These are phyloP conservation scores for Silurus aristotelis DNA, from an alignment of 2,797 vertebrate species.

Conservation along the genomic window DNA sequence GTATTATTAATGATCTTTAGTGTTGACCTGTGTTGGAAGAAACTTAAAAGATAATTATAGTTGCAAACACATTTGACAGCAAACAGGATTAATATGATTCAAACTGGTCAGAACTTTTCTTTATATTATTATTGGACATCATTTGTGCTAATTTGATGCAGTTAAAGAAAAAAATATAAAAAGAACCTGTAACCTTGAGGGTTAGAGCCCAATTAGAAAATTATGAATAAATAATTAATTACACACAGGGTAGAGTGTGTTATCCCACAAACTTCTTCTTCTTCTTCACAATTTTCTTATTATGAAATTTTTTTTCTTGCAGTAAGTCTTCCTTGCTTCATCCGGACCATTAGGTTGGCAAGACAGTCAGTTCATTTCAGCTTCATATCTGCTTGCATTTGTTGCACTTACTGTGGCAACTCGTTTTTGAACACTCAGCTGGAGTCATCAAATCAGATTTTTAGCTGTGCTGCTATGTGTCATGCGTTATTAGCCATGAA, in stretches of 20 bases:
- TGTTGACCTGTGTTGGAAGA: neutral
- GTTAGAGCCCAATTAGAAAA: neutral
- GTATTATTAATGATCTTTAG: neutral
- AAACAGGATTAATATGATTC: neutral
- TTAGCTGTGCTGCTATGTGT: slow-evolving; percentile 24
- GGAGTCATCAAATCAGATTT: slow-evolving; percentile 26
- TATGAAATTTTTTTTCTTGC: too few relatives aligned
- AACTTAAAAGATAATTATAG: neutral
- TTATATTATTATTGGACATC: too few relatives aligned
- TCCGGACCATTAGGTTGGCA: neutral
- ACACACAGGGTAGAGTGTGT: neutral
- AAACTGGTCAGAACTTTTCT: neutral
- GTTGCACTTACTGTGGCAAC: neutral
- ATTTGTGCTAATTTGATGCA: too few relatives aligned
- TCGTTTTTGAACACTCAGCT: slow-evolving; percentile 3
- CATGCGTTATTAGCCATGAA: slow-evolving; percentile 37
- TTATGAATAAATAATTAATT: neutral
- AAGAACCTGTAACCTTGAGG: neutral
- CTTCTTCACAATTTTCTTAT: neutral
- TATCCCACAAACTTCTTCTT: neutral
- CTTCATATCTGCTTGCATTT: neutral
- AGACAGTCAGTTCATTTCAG: neutral
- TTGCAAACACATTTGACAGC: neutral
- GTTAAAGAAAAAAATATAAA: neutral
- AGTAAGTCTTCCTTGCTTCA: neutral